These are phyloP conservation scores for Atta colombica DNA, from an alignment of 1,140 invertebrate species.

Conservation along the genomic window DNA sequence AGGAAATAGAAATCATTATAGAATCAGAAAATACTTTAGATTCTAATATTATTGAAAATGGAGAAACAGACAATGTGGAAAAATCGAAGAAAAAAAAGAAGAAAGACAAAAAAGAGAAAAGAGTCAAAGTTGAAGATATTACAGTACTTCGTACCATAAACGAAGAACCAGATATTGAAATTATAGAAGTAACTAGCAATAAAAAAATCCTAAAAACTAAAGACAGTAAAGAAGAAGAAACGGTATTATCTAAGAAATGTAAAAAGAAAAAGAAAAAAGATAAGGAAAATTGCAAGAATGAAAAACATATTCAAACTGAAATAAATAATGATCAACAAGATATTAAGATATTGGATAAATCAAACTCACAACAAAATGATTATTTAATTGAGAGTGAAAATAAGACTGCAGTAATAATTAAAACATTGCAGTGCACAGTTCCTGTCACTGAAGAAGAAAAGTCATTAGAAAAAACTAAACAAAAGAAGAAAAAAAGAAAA, in stretches of 20 bases:
- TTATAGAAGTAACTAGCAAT: not conserved
- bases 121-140: constrained; percentile 22
- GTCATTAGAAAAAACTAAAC: constrained; percentile 33
- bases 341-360: constrained; percentile 17
- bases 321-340: constrained; percentile 13
- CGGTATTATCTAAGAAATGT: constrained; percentile 8
- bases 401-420: not conserved
- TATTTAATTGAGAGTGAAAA: constrained; percentile 10
- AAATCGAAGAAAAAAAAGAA: constrained; percentile 70
- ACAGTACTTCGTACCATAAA: not conserved
- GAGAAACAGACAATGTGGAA: constrained; percentile 9
- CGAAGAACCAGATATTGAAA: constrained; percentile 23
- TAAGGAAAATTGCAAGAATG: constrained; percentile 40
- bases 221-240: not conserved
- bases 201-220: constrained; percentile 7
- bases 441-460: not conserved
- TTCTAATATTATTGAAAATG: not conserved
- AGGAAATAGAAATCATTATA: constrained; percentile 13
- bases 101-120: constrained; percentile 34
- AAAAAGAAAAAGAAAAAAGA: constrained; percentile 69
- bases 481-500: constrained; percentile 55
- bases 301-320: constrained; percentile 10
- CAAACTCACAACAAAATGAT: not conserved
- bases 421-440: constrained; percentile 6
- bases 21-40: constrained; percentile 35